A percentile compares a stretch with the other conserved stretches of the same genome.
These are phyloP conservation scores for Papilio polyxenes DNA, from an alignment of 1,140 invertebrate species.

Conservation along the genomic window DNA sequence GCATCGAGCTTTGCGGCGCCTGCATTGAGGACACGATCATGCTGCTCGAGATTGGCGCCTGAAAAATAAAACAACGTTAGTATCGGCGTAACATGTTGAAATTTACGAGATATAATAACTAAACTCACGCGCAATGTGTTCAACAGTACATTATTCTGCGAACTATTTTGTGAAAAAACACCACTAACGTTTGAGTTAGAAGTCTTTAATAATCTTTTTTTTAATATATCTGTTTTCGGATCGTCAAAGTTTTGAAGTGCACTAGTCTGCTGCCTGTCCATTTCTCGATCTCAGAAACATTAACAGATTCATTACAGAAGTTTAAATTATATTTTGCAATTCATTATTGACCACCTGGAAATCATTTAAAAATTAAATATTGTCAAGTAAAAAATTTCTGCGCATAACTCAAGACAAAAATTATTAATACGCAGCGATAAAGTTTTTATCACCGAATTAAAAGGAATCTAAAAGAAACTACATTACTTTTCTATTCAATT, in stretches of 20 bases:
- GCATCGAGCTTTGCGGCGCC: slow-evolving; percentile 73
- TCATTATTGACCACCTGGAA: slow-evolving; percentile 73
- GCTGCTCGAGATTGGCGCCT: slow-evolving; percentile 77
- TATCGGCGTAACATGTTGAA: slow-evolving; percentile 51
- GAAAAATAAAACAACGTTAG: slow-evolving; percentile 66
- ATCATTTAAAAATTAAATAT: slow-evolving; percentile 76
- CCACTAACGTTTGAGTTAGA: slow-evolving; percentile 55
- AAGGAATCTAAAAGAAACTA: slow-evolving; percentile 37
- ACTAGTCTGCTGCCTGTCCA: slow-evolving; percentile 77
- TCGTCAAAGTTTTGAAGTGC: slow-evolving; percentile 80
- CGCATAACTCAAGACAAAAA: slow-evolving; percentile 49
- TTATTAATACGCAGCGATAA: slow-evolving; percentile 49
- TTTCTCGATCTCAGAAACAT: slow-evolving; percentile 66
- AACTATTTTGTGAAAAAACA: slow-evolving; percentile 64
- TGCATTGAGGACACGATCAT: slow-evolving; percentile 78
- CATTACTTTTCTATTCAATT: slow-evolving; percentile 40
- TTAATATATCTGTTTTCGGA: slow-evolving; percentile 77
- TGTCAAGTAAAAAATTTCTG: slow-evolving; percentile 64
- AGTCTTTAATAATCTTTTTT: slow-evolving; percentile 77
- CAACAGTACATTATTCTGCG: slow-evolving; percentile 76
- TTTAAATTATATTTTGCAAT: slow-evolving; percentile 70
- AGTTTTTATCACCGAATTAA: slow-evolving; percentile 46
- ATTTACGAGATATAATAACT: slow-evolving; percentile 47
- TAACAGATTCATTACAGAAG: slow-evolving; percentile 71
- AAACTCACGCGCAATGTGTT: slow-evolving; percentile 77